Evolutionary conservation across 2,797 vertebrate genomes (phyloP).

Genomic region (Peromyscus aztecus): DNA sequence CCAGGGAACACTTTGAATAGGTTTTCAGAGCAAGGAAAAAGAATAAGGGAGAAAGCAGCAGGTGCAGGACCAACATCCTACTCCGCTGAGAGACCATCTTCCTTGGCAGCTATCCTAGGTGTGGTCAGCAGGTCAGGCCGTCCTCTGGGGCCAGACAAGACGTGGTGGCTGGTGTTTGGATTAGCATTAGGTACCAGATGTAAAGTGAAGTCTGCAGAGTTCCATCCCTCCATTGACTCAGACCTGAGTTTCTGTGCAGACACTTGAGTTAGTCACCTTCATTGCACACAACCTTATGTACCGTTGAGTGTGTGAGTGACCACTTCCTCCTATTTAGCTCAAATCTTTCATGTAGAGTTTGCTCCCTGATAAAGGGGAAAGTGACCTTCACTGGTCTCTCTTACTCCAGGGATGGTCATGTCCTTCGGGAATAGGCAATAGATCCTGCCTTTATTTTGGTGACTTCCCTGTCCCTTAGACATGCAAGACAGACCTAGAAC

Average conservation of each 20-base stretch:
- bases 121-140: neutral
- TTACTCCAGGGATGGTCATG: neutral
- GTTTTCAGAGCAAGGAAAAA: conserved; percentile 43
- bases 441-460: neutral
- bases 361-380: neutral
- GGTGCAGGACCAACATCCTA: neutral
- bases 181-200: neutral
- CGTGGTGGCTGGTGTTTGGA: neutral
- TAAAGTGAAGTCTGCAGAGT: neutral
- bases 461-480: neutral
- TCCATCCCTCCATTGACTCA: neutral
- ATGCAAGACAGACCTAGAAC: neutral
- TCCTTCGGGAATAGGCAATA: neutral
- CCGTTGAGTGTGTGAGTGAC: neutral
- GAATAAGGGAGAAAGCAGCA: neutral
- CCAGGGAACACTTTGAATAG: neutral
- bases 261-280: conserved; percentile 30
- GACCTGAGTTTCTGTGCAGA: neutral
- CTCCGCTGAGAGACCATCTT: neutral
- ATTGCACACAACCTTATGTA: neutral
- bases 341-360: neutral
- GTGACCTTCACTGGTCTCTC: neutral
- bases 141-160: neutral
- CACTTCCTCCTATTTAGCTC: conserved; percentile 1
- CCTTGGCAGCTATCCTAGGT: neutral